Evolutionary conservation across 2,888 invertebrate species (phyloP).

Genomic region (Standfussiana lucernea): DNA sequence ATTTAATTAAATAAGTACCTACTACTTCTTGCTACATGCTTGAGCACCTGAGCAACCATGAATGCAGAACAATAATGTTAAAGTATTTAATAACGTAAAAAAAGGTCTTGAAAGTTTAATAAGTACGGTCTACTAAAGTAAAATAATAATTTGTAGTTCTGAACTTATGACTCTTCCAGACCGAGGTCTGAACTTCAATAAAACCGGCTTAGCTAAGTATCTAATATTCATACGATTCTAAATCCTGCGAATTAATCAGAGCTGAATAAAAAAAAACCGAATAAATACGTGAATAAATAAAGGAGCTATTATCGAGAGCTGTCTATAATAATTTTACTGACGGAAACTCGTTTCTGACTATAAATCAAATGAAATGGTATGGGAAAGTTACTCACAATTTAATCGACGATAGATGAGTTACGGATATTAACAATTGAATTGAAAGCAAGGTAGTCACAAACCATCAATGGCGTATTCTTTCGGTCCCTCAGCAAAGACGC

Average conservation of each 20-base stretch:
- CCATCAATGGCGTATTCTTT: not conserved
- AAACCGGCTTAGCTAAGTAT: not conserved
- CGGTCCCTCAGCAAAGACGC: not conserved
- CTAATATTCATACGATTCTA: constrained; percentile 9
- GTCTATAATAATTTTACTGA: not conserved
- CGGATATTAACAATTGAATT: not conserved
- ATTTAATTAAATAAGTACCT: not conserved
- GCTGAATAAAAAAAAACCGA: too few species aligned
- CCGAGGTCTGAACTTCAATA: not conserved
- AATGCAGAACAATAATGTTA: not conserved
- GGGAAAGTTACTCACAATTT: not conserved
- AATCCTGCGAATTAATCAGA: constrained; percentile 12
- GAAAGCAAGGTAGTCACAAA: not conserved
- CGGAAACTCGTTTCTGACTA: not conserved
- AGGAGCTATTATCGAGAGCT: not conserved
- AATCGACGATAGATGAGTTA: not conserved
- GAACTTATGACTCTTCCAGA: not conserved
- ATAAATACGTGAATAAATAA: too few species aligned
- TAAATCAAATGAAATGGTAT: not conserved
- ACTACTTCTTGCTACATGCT: not conserved
- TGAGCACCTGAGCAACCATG: not conserved
- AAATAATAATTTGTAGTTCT: not conserved
- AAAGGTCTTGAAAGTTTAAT: too few species aligned
- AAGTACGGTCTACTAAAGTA: not conserved
- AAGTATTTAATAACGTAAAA: not conserved